Conservation (phyloP, 2,113 vertebrate genomes). For the Zapornia atra region DNA sequence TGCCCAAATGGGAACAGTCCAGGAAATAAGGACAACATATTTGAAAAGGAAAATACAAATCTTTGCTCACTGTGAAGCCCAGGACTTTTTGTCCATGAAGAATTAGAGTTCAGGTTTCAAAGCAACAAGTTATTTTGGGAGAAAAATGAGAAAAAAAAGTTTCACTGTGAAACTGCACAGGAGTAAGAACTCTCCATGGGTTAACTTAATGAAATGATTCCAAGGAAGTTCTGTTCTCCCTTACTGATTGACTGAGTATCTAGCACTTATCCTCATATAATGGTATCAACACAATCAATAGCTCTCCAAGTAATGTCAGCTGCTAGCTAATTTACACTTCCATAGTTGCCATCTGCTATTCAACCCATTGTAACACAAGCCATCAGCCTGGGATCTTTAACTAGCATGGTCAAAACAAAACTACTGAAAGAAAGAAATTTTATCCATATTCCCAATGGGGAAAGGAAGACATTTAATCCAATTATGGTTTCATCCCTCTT, state of each 20-base stretch:
- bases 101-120: not conserved
- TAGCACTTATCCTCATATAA: not conserved
- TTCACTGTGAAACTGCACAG: not conserved
- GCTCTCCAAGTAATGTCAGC: constrained; percentile 39
- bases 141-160: not conserved
- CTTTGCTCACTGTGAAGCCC: not conserved
- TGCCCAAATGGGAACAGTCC: not conserved
- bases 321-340: constrained; percentile 63
- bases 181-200: not conserved
- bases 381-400: constrained; percentile 14
- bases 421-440: not conserved
- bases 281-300: not conserved
- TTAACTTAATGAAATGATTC: not conserved
- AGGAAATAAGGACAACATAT: not conserved
- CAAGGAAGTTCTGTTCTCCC: not conserved
- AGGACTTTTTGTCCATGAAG: not conserved
- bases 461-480: constrained; percentile 27
- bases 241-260: not conserved
- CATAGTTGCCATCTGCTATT: constrained; percentile 59
- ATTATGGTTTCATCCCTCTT: not conserved
- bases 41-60: not conserved
- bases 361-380: constrained; percentile 13
- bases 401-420: not conserved
- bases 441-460: not conserved
- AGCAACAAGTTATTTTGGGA: not conserved